Conservation (phyloP, 1,140 invertebrate genomes). For the Drosophila willistoni region DNA sequence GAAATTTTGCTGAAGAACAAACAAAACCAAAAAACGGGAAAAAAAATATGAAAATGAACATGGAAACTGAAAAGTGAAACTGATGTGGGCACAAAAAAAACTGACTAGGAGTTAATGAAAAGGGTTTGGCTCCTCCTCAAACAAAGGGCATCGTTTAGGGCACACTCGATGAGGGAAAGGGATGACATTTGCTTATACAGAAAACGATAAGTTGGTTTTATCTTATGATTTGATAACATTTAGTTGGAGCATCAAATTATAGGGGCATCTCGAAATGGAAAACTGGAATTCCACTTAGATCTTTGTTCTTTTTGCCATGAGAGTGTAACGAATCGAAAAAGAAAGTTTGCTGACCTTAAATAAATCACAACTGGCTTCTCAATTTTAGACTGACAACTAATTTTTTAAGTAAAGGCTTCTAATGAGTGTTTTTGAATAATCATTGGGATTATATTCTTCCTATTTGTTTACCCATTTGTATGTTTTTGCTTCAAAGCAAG, state of each 20-base stretch:
- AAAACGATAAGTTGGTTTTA: conserved; percentile 8
- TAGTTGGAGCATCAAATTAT: neutral
- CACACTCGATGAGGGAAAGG: neutral
- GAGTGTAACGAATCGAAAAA: neutral
- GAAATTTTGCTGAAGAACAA: conserved; percentile 17
- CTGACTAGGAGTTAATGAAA: conserved; percentile 2
- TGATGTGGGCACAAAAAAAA: conserved; percentile 6
- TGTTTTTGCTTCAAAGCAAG: too few relatives aligned
- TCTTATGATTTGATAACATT: neutral
- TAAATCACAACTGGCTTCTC: too few relatives aligned
- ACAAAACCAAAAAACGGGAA: conserved; percentile 30
- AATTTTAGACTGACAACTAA: too few relatives aligned
- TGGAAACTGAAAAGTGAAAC: conserved; percentile 51
- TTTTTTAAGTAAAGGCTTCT: too few relatives aligned
- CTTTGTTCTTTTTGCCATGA: neutral
- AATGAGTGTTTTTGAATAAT: too few relatives aligned
- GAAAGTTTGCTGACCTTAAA: too few relatives aligned
- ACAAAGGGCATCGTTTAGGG: neutral
- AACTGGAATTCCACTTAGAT: too few relatives aligned
- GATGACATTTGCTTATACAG: neutral
- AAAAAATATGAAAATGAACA: conserved; percentile 31
- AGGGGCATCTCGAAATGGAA: neutral
- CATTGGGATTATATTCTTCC: too few relatives aligned
- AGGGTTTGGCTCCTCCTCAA: neutral
- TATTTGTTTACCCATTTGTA: too few relatives aligned